phyloP scores from a whole-genome alignment of 1,140 invertebrate species.

The Pseudoatta argentina region DNA sequence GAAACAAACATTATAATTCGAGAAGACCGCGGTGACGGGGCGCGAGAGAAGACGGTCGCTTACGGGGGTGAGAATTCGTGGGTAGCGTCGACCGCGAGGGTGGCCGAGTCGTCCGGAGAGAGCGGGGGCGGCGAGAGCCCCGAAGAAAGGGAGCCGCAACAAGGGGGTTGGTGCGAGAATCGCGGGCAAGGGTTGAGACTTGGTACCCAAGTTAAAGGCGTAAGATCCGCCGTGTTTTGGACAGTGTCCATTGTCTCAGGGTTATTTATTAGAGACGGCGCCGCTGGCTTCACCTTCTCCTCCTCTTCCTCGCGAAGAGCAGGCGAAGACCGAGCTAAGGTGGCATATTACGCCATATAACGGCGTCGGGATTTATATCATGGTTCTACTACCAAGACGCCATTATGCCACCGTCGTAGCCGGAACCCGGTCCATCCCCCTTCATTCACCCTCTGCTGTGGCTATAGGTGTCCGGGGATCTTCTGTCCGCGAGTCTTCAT shows the following conservation, averaged over 20 bases:
- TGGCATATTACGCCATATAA: slow-evolving; percentile 70
- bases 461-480: slow-evolving; percentile 55
- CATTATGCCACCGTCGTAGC: slow-evolving; percentile 69
- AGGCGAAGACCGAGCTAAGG: slow-evolving; percentile 75
- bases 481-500: slow-evolving; percentile 51
- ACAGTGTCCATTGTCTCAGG: slow-evolving; percentile 86
- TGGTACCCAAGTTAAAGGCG: slow-evolving; percentile 83
- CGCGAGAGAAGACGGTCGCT: slow-evolving; percentile 9
- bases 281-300: slow-evolving; percentile 58
- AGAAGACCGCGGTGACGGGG: slow-evolving; percentile 50
- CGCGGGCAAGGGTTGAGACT: slow-evolving; percentile 81
- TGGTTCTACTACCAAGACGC: slow-evolving; percentile 74
- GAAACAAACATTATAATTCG: slow-evolving; percentile 87
- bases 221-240: slow-evolving; percentile 86
- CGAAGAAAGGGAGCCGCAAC: slow-evolving; percentile 66
- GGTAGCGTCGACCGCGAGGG: slow-evolving; percentile 26
- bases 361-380: slow-evolving; percentile 75
- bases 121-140: slow-evolving; percentile 54
- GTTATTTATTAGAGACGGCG: slow-evolving; percentile 85
- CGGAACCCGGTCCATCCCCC: slow-evolving; percentile 60
- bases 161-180: slow-evolving; percentile 7
- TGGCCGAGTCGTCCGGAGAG: slow-evolving; percentile 41
- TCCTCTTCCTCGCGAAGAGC: slow-evolving; percentile 39
- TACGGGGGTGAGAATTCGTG: slow-evolving; percentile 44
- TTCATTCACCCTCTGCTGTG: slow-evolving; percentile 32